These are phyloP conservation scores for Galemys pyrenaicus DNA, from an alignment of 2,113 vertebrate species.

Conservation along the genomic window DNA sequence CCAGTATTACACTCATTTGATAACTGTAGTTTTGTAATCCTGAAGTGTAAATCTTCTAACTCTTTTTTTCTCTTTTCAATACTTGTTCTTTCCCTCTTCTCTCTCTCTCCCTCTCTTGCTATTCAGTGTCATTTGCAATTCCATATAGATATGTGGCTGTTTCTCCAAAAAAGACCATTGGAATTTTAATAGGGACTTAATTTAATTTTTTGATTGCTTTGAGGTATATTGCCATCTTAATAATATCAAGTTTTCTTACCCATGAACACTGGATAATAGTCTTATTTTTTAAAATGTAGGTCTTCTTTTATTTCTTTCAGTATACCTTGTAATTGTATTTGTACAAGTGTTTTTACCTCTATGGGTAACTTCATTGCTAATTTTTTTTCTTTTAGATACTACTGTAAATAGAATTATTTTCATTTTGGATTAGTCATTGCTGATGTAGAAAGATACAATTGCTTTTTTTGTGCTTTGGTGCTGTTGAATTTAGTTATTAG, in stretches of 20 bases:
- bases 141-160: not conserved
- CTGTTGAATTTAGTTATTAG: slow-evolving; percentile 18
- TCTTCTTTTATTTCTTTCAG: not conserved
- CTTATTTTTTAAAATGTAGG: not conserved
- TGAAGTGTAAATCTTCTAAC: not conserved
- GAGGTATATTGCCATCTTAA: not conserved
- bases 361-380: slow-evolving; percentile 29
- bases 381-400: not conserved
- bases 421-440: not conserved
- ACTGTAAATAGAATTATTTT: not conserved
- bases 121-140: not conserved
- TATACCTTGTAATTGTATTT: slow-evolving; percentile 1
- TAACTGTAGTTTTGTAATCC: not conserved
- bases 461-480: not conserved
- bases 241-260: not conserved
- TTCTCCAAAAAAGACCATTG: not conserved
- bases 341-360: not conserved
- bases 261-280: not conserved
- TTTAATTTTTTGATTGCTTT: not conserved
- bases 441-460: not conserved
- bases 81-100: not conserved
- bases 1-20: not conserved
- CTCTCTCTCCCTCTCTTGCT: not conserved
- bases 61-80: not conserved
- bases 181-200: not conserved